Evolutionary conservation across 2,797 vertebrate species (phyloP).

Genomic region (Gadopsis marmoratus): DNA sequence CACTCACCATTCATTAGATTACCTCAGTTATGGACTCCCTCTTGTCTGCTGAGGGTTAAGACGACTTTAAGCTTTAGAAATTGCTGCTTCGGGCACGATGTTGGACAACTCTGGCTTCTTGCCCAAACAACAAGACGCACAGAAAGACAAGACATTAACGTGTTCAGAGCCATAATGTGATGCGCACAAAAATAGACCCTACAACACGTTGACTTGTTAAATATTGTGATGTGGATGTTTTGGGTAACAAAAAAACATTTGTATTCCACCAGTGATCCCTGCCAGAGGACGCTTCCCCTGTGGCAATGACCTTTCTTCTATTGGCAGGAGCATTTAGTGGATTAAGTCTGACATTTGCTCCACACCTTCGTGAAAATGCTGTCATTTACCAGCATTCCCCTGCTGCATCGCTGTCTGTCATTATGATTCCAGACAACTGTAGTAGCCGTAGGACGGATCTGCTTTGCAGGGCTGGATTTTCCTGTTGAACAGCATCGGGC

Average conservation of each 20-base stretch:
- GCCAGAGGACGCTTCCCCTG: conserved; percentile 3
- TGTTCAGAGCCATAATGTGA: background rate
- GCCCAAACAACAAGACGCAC: background rate
- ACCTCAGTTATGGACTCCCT: background rate
- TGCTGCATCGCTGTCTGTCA: background rate
- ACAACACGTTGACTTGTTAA: background rate
- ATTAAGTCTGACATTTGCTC: conserved; percentile 64
- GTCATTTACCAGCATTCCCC: conserved; percentile 39
- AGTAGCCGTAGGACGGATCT: conserved; percentile 27
- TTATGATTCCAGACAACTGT: conserved; percentile 2
- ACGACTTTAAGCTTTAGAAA: background rate
- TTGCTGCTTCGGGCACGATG: background rate
- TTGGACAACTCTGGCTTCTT: background rate
- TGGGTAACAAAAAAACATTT: background rate
- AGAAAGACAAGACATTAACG: background rate
- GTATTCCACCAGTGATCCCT: background rate
- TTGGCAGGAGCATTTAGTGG: conserved; percentile 45
- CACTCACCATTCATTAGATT: background rate
- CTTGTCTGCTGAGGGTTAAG: background rate
- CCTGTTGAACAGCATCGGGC: conserved; percentile 58
- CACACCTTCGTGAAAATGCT: conserved; percentile 21
- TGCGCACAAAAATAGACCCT: background rate
- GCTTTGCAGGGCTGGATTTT: conserved; percentile 58
- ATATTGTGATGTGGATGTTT: conserved; percentile 2
- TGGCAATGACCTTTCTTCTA: conserved; percentile 56